Percentiles rank a stretch among this genome's conserved stretches.
phyloP scores from a whole-genome alignment of 2,888 invertebrate species.

The Anthrax anthrax region DNA sequence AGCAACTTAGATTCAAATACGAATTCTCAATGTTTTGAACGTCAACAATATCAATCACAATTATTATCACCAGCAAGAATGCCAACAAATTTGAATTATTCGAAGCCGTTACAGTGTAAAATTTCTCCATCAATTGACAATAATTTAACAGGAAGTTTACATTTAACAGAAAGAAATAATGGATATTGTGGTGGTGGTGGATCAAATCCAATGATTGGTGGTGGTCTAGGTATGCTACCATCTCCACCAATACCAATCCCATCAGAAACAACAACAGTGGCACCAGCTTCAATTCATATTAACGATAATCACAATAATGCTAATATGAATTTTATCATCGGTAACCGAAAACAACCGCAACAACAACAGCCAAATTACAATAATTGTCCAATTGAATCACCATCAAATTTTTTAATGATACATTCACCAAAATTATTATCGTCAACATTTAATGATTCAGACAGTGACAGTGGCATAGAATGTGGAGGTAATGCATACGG shows the following conservation, averaged over 20 bases:
- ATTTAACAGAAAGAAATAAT: too few relatives aligned
- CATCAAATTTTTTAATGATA: background rate
- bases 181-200: too few relatives aligned
- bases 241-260: slow-evolving; percentile 20
- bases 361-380: too few relatives aligned
- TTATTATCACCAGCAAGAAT: slow-evolving; percentile 2
- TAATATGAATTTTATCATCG: background rate
- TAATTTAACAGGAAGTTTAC: too few relatives aligned
- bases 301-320: too few relatives aligned
- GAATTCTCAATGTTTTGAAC: too few relatives aligned
- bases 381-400: background rate
- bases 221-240: slow-evolving; percentile 22
- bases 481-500: slow-evolving; percentile 16
- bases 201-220: slow-evolving; percentile 30
- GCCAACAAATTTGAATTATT: background rate
- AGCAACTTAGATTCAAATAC: slow-evolving; percentile 1
- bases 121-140: background rate
- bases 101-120: slow-evolving; percentile 3
- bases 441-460: slow-evolving; percentile 20
- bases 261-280: background rate
- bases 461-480: slow-evolving; percentile 28
- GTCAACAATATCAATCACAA: background rate
- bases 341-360: background rate
- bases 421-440: slow-evolving; percentile 23
- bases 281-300: too few relatives aligned